These are phyloP conservation scores for Empis stercorea DNA, from an alignment of 2,888 invertebrate genomes.

Conservation along the genomic window DNA sequence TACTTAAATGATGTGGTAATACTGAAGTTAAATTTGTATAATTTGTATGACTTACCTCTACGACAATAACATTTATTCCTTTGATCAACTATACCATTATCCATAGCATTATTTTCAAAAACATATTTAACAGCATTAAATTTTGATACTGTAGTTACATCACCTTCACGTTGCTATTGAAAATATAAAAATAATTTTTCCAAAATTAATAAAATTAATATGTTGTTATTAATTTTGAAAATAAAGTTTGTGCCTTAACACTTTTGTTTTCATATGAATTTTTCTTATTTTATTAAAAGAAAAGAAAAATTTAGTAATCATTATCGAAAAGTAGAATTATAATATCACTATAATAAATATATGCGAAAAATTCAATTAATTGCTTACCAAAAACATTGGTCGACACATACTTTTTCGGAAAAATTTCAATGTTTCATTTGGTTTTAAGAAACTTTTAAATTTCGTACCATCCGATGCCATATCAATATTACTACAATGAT, in stretches of 20 bases:
- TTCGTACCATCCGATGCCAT: conserved; percentile 76
- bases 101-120: conserved; percentile 63
- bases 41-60: no score
- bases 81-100: conserved; percentile 57
- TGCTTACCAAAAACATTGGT: conserved; percentile 59
- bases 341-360: no score
- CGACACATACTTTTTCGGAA: conserved; percentile 78
- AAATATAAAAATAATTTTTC: conserved; percentile 12
- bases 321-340: no score
- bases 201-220: conserved; percentile 9
- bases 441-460: conserved; percentile 56
- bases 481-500: conserved; percentile 62
- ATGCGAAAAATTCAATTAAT: no score
- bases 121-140: conserved; percentile 58
- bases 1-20: no score
- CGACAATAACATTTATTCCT: conserved; percentile 75
- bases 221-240: no score
- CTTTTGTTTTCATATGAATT: no score
- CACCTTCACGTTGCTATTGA: conserved; percentile 48
- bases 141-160: conserved; percentile 45
- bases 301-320: no score
- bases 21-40: no score
- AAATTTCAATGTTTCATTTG: conserved; percentile 58
- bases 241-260: no score
- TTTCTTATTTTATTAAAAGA: no score